Conservation (phyloP, 1,140 invertebrate genomes). For the Procambarus virginalis region DNA sequence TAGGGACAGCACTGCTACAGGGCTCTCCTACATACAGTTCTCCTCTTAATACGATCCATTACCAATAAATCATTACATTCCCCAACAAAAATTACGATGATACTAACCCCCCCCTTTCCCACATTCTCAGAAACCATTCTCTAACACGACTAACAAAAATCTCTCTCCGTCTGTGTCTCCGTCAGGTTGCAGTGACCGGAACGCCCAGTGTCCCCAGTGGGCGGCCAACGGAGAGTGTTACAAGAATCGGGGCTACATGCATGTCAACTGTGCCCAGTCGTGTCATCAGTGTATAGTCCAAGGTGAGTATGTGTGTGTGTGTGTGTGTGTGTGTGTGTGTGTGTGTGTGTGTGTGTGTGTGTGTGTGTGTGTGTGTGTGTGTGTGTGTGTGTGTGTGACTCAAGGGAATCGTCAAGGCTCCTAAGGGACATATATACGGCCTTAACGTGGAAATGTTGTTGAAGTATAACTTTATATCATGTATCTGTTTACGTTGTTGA, state of each 20-base stretch:
- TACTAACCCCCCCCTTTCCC: background rate
- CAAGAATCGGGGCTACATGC: constrained; percentile 66
- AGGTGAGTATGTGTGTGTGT: constrained; percentile 29
- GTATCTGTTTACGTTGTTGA: too few species aligned
- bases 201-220: constrained; percentile 46
- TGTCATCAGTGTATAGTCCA: constrained; percentile 62
- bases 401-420: too few species aligned
- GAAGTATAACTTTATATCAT: too few species aligned
- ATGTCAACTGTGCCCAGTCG: constrained; percentile 58
- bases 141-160: background rate
- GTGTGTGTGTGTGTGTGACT: too few species aligned
- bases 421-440: too few species aligned
- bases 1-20: too few species aligned
- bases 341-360: constrained; percentile 2
- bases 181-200: constrained; percentile 59
- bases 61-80: background rate
- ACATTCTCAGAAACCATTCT: background rate
- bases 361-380: too few species aligned
- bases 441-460: too few species aligned
- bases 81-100: background rate
- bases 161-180: background rate
- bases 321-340: background rate
- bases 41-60: background rate
- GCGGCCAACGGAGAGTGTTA: constrained; percentile 54
- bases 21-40: background rate